Evolutionary conservation across 53 echinoderm and acorn worm species (phyloP), one percentile per base, ranked within the genome.

Genomic region (Zoroaster sp.): DNA sequence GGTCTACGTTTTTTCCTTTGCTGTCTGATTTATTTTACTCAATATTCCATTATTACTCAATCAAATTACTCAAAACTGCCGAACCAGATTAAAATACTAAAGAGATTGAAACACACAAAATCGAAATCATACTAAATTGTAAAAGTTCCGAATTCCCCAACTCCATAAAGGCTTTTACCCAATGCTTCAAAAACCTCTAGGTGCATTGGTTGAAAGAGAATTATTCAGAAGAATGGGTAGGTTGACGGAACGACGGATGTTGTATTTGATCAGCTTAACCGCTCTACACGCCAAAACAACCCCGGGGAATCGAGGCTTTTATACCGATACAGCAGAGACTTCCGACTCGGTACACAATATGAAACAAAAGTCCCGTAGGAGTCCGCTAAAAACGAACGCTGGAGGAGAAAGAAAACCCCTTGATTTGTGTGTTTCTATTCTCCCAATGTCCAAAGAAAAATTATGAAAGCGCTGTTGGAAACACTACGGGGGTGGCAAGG

Each of bases 181-280:
- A 28, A 59, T 25, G 28, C 21, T 20, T 28, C 21, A 6, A 59
- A 59, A 59, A 47, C 47, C 76, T 46, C 51, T 30, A 76, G 33
- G 36, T 36, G 17, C 28, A 17, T 34, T 47, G 76, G 44, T 75
- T 75, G 23, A 40, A 41, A 45, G 76, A 20, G 76, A 32, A 76
- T 17, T 59, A 59, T 28, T 28, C 30, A 28, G 13, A 18, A 31
- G 49, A 41, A 49, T 76, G 45, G 20, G 47, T 34, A 32, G 51
- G 34, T 47, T 76, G 15, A 76, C 31, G 45, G 76, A 45, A 76
- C 49, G 76, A 76, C 76, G 31, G 49, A 76, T 76, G 45, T 40
- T 18, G 45, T 76, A 47, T 76, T 76, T 76, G 76, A 76, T 76
- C 76, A 51, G 76, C 76, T 76, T 76, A 76, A 34, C 31, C 32